phyloP scores from a whole-genome alignment of 2,888 invertebrate species.

The Phyllotreta cruciferae region DNA sequence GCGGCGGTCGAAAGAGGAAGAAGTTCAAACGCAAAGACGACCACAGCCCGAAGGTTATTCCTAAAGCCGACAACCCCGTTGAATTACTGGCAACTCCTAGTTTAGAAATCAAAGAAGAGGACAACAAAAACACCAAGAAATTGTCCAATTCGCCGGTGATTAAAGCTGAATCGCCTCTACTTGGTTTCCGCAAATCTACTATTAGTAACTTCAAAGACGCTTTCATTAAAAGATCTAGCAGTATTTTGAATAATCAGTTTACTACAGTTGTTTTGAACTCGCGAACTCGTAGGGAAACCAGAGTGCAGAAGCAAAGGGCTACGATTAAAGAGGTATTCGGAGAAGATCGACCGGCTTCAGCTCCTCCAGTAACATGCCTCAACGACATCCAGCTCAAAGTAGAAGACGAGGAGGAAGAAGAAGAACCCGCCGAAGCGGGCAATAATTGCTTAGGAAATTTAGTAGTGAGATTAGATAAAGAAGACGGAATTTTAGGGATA shows the following conservation, averaged over 20 bases:
- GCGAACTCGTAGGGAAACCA: constrained; percentile 77
- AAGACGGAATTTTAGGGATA: constrained; percentile 41
- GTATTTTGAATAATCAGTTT: constrained; percentile 68
- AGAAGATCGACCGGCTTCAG: constrained; percentile 80
- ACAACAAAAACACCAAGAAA: constrained; percentile 58
- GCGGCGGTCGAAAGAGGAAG: constrained; percentile 65
- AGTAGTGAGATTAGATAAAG: constrained; percentile 36
- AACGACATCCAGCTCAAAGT: constrained; percentile 52
- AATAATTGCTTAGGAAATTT: constrained; percentile 25
- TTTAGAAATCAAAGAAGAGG: constrained; percentile 62
- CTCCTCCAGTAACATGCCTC: constrained; percentile 74
- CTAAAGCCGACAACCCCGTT: constrained; percentile 64
- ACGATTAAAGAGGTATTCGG: constrained; percentile 86
- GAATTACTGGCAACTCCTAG: constrained; percentile 73
- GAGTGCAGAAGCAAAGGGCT: constrained; percentile 75
- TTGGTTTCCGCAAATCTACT: constrained; percentile 74
- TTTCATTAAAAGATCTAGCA: constrained; percentile 69
- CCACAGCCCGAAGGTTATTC: constrained; percentile 64
- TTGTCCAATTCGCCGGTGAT: constrained; percentile 51
- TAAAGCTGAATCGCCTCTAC: constrained; percentile 67
- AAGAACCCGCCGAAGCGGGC: too few species aligned
- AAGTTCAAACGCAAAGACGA: constrained; percentile 66
- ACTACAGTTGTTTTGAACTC: constrained; percentile 76
- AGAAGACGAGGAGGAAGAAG: constrained; percentile 51
- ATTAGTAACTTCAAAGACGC: constrained; percentile 72